Base-by-base conservation (phyloP, 2,888 invertebrate species). In the Ptilodon capucinus region DNA sequence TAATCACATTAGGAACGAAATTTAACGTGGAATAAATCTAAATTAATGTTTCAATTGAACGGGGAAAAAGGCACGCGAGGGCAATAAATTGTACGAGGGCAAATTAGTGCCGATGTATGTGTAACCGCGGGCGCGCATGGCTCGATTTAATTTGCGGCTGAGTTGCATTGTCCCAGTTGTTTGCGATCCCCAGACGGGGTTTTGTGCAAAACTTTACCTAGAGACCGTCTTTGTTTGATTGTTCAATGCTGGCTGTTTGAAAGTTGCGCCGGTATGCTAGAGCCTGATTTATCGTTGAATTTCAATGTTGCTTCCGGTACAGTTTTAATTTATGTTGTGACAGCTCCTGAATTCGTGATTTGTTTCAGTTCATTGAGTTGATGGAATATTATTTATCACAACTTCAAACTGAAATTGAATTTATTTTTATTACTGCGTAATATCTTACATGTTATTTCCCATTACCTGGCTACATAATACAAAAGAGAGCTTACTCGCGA, bases 21-120 rank as follows among this genome's bases (percentile, higher is more conserved):
- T 40, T 42, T 40, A 38, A 48, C 46, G 51, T 57, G 44, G 51
- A 40, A 58, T 65, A 74, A 70, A 76, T 75, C 72, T 73, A 64
- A 69, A 60, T 57, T 57, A 61, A 46, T 63, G 62, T 74, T 74
- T 70, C 67, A 72, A 75, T 76, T 71, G 61, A 64, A 64, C 51
- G 48, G 55, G 66, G 71, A 75, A 80, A 74, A 80, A 72, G 69
- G 64, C 70, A 68, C 66, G 69, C 64, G 70, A 65, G 71, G 54
- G 75, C 63, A 64, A 80, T 84, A 84, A 81, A 85, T 82, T 74
- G 68, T 67, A 66, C 60, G 51, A 60, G 66, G 63, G 73, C 75
- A 78, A 81, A 81, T 83, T 84, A 84, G 76, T 78, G 74, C 68
- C 77, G 67, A 80, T 77, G 76, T 78, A 68, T 75, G 75, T 74